Evolutionary conservation across 2,888 invertebrate genomes (phyloP).

Genomic region (Machimus atricapillus): DNA sequence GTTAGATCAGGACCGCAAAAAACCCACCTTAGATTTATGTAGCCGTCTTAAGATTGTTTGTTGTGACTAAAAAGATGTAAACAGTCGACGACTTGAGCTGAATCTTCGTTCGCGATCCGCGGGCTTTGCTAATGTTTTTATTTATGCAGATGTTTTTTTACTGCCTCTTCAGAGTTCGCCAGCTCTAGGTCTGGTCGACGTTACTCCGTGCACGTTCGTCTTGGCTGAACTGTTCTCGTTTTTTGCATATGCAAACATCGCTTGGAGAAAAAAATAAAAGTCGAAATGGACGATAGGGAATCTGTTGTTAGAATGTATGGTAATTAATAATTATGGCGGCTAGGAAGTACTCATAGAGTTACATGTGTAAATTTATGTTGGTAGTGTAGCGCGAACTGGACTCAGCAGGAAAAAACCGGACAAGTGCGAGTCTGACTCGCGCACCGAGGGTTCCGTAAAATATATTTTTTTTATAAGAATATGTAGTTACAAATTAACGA

Average conservation of each 20-base stretch:
- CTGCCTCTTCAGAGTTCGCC: background rate
- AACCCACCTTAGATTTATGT: background rate
- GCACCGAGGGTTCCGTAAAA: too few relatives aligned
- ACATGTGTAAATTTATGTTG: background rate
- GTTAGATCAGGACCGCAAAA: background rate
- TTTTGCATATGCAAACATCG: background rate
- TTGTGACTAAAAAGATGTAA: constrained; percentile 7
- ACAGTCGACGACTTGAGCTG: background rate
- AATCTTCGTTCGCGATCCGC: background rate
- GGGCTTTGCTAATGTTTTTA: background rate
- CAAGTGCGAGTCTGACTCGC: too few relatives aligned
- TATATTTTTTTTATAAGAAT: too few relatives aligned
- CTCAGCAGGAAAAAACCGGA: too few relatives aligned
- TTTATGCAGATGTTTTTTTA: background rate
- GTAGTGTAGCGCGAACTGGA: background rate
- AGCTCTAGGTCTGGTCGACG: background rate
- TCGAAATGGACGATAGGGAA: background rate
- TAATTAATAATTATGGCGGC: background rate
- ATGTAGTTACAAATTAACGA: too few relatives aligned
- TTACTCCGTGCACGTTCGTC: background rate
- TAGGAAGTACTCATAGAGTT: background rate
- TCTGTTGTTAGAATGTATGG: background rate
- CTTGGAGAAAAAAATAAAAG: background rate
- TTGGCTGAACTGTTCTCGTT: background rate
- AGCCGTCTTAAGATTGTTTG: background rate